Percentiles rank a stretch among this genome's conserved stretches.
Conservation (phyloP, 2,113 vertebrate species). For the Oncorhynchus mykiss region DNA sequence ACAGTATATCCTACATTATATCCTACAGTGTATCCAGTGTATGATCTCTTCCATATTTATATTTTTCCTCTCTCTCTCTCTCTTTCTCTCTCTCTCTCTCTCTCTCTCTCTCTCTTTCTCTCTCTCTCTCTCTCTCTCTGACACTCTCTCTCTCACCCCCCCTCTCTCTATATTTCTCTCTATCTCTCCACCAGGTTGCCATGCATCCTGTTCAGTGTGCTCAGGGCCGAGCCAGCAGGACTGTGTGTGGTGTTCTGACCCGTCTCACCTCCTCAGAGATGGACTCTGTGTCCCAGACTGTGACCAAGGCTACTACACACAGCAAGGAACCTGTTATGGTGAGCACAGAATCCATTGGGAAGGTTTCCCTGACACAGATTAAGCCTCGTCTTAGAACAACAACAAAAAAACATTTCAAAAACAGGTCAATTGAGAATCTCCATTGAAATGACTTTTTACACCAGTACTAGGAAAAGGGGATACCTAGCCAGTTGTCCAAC, state of each 20-base stretch:
- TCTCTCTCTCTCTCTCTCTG: no score
- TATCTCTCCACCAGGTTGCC: conserved; percentile 77
- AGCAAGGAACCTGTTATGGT: conserved; percentile 80
- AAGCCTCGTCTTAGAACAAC: not conserved
- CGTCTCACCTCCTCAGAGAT: conserved; percentile 65
- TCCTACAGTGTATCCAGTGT: no score
- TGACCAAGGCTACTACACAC: conserved; percentile 73
- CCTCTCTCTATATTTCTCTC: not conserved
- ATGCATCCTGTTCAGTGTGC: conserved; percentile 82
- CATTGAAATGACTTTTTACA: no score
- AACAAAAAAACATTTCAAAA: no score
- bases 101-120: no score
- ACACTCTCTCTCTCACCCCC: not conserved
- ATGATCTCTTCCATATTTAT: no score
- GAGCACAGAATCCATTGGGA: conserved; percentile 31
- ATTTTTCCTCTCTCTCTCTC: no score
- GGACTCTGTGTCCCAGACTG: conserved; percentile 81
- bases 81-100: no score
- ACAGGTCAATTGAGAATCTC: no score
- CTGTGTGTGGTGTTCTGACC: conserved; percentile 80
- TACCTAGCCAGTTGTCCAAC: no score
- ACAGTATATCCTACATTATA: no score
- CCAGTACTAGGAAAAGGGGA: no score
- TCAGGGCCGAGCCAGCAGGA: conserved; percentile 73
- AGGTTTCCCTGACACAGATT: not conserved